Conservation (phyloP, 2,797 vertebrate species). For the Erpetoichthys calabaricus region DNA sequence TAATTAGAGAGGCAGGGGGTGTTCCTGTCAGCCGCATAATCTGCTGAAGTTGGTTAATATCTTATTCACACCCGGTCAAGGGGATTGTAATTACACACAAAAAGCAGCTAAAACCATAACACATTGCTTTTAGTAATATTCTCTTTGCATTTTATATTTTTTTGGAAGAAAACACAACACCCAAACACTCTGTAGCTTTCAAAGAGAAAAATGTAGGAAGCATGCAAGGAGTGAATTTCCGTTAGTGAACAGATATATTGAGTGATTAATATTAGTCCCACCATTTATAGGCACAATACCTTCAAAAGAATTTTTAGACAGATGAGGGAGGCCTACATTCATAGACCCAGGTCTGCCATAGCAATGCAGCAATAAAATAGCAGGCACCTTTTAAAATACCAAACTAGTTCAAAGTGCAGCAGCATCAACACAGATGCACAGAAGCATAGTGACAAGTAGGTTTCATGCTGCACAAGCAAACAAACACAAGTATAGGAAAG, state of each 20-base stretch:
- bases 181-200: too few species aligned
- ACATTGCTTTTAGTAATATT: neutral
- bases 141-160: neutral
- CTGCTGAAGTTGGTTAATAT: constrained; percentile 99
- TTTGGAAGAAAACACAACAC: too few species aligned
- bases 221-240: too few species aligned
- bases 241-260: too few species aligned
- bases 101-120: constrained; percentile 25
- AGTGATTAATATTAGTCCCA: too few species aligned
- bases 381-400: neutral
- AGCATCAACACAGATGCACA: constrained; percentile 3
- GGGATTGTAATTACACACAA: constrained; percentile 60
- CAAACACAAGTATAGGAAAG: constrained; percentile 14
- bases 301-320: too few species aligned
- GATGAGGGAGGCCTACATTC: too few species aligned
- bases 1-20: constrained; percentile 91
- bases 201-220: too few species aligned
- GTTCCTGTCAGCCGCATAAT: constrained; percentile 98
- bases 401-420: neutral
- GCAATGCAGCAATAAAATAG: too few species aligned
- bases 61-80: constrained; percentile 80
- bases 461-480: constrained; percentile 32
- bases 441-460: constrained; percentile 1
- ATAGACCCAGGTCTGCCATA: too few species aligned
- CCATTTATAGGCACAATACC: too few species aligned